Conservation (phyloP, 2,113 vertebrate species). For the Urocolius indicus region DNA sequence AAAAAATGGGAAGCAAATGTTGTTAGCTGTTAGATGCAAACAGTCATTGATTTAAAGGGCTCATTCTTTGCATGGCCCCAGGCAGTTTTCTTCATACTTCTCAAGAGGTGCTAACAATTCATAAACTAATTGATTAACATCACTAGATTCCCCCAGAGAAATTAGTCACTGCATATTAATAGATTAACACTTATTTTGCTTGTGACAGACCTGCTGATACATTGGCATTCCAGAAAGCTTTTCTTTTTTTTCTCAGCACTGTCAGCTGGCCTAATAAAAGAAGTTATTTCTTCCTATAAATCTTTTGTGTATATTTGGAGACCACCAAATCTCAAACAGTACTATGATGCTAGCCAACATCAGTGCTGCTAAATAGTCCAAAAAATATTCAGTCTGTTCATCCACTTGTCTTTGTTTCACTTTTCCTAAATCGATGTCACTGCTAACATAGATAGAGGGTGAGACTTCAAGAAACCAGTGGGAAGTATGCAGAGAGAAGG, state of each 20-base stretch:
- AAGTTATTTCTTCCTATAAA: neutral
- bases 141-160: neutral
- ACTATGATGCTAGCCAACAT: neutral
- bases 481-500: neutral
- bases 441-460: neutral
- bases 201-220: neutral
- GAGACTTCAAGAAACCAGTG: neutral
- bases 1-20: neutral
- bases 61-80: accelerated
- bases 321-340: neutral
- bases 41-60: neutral
- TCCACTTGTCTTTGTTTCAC: neutral
- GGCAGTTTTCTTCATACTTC: neutral
- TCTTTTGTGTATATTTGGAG: neutral
- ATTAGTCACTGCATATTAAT: neutral
- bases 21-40: neutral
- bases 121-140: neutral
- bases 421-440: neutral
- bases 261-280: neutral
- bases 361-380: neutral
- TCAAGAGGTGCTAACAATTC: neutral
- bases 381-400: neutral
- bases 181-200: neutral
- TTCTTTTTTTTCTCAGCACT: neutral
- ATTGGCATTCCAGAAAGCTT: neutral